Percentiles rank a stretch among this genome's conserved stretches.
Evolutionary conservation across 2,113 vertebrate genomes (phyloP).

Genomic region (Artemisiospiza belli): DNA sequence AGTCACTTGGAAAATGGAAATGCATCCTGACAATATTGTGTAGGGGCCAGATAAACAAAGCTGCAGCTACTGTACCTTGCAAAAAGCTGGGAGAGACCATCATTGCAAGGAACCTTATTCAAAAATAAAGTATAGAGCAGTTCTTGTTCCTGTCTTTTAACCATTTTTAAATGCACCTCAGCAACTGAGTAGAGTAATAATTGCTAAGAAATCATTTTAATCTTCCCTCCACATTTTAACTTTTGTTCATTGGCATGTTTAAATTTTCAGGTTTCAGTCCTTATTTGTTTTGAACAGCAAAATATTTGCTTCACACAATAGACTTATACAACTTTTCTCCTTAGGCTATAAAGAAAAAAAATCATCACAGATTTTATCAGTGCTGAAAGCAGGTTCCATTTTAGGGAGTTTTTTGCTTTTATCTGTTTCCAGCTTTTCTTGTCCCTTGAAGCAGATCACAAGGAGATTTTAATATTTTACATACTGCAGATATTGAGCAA

Average conservation of each 20-base stretch:
- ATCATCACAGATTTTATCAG: background rate
- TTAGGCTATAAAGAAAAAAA: constrained; percentile 9
- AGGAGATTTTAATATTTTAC: constrained; percentile 21
- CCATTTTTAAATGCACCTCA: background rate
- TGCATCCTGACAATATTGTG: constrained; percentile 90
- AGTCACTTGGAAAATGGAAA: constrained; percentile 97
- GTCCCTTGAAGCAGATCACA: constrained; percentile 22
- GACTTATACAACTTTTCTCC: background rate
- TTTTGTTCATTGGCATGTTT: background rate
- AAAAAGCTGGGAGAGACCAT: constrained; percentile 38
- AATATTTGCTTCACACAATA: background rate
- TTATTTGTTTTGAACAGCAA: background rate
- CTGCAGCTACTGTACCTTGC: constrained; percentile 52
- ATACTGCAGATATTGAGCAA: constrained; percentile 1
- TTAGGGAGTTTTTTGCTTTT: constrained; percentile 34
- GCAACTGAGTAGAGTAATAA: background rate
- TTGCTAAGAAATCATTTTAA: background rate
- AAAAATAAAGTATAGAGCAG: constrained; percentile 3
- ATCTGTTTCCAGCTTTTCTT: constrained; percentile 16
- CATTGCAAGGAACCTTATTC: background rate
- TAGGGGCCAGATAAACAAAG: constrained; percentile 82
- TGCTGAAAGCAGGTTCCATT: constrained; percentile 18
- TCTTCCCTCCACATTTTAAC: background rate
- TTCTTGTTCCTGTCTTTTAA: background rate
- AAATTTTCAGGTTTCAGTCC: background rate